These are phyloP conservation scores for Deilephila elpenor DNA, from an alignment of 2,888 invertebrate genomes.

Conservation along the genomic window DNA sequence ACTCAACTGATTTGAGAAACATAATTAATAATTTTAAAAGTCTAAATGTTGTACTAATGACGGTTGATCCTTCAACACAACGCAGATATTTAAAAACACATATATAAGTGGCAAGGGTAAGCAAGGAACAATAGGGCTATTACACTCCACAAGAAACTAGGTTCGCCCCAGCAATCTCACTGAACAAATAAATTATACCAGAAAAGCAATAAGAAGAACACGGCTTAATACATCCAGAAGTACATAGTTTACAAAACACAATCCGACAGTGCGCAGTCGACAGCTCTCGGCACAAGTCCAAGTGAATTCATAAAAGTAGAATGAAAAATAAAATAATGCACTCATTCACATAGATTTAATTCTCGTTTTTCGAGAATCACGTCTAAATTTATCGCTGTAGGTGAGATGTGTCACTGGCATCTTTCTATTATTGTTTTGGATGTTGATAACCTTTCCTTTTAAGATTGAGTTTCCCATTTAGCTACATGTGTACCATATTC, in stretches of 20 bases:
- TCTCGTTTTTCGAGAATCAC: slow-evolving; percentile 17
- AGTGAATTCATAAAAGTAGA: slow-evolving; percentile 19
- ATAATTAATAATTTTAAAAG: too few species aligned
- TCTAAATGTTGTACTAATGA: too few species aligned
- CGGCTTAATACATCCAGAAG: slow-evolving; percentile 1
- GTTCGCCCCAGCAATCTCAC: too few species aligned
- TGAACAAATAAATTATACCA: too few species aligned
- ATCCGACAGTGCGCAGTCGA: not conserved
- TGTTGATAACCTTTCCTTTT: slow-evolving; percentile 11
- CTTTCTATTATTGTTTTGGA: slow-evolving; percentile 8
- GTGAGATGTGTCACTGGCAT: not conserved
- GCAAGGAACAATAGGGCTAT: too few species aligned
- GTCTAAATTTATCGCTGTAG: slow-evolving; percentile 9
- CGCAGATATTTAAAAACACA: too few species aligned
- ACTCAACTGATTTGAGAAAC: too few species aligned
- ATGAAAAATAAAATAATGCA: slow-evolving; percentile 20
- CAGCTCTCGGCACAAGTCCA: slow-evolving; percentile 21
- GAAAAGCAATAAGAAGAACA: not conserved
- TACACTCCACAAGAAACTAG: too few species aligned
- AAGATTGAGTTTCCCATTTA: not conserved
- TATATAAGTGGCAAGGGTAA: too few species aligned
- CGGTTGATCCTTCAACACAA: too few species aligned
- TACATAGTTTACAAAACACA: slow-evolving; percentile 1
- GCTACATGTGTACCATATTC: not conserved
- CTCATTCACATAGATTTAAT: slow-evolving; percentile 18